A percentile compares a stretch with the other conserved stretches of the same genome.
These are phyloP conservation scores for Regulus satrapa DNA, from an alignment of 2,113 vertebrate genomes.

Conservation along the genomic window DNA sequence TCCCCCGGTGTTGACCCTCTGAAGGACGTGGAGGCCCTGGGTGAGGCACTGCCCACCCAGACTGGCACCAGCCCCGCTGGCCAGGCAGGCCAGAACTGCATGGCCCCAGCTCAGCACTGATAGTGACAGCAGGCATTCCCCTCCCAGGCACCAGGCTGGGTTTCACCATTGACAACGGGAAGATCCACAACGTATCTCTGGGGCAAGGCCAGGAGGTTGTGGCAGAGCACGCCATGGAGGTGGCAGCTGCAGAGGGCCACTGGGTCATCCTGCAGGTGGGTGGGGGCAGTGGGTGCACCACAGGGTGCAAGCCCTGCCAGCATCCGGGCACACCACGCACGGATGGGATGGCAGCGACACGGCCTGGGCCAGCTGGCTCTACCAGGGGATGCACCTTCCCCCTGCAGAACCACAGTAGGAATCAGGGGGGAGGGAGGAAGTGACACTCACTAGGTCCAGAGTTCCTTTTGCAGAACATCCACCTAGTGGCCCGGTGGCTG, in stretches of 20 bases:
- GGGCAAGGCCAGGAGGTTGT: constrained; percentile 77
- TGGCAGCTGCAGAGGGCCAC: constrained; percentile 67
- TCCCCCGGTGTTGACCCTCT: constrained; percentile 73
- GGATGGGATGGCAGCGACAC: not conserved
- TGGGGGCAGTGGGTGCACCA: accelerated
- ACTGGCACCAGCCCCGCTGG: accelerated
- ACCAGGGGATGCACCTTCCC: not conserved
- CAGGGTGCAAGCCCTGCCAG: not conserved
- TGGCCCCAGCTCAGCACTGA: accelerated
- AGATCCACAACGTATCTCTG: constrained; percentile 75
- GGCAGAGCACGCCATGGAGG: constrained; percentile 67
- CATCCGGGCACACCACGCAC: accelerated
- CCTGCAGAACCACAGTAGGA: not conserved
- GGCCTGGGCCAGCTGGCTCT: not conserved
- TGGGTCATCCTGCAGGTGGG: constrained; percentile 80
- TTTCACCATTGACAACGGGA: constrained; percentile 76
- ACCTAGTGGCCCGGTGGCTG: constrained; percentile 77
- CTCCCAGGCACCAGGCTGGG: constrained; percentile 66
- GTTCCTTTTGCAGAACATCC: constrained; percentile 69
- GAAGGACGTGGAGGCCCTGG: constrained; percentile 74
- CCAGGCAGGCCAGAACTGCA: accelerated
- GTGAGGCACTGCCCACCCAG: not conserved
- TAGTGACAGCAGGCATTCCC: not conserved
- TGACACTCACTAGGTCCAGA: not conserved
- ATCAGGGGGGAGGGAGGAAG: accelerated